Evolutionary conservation across 2,797 vertebrate genomes (phyloP), one percentile per base, ranked within the genome.

Genomic region (Brotula barbata): DNA sequence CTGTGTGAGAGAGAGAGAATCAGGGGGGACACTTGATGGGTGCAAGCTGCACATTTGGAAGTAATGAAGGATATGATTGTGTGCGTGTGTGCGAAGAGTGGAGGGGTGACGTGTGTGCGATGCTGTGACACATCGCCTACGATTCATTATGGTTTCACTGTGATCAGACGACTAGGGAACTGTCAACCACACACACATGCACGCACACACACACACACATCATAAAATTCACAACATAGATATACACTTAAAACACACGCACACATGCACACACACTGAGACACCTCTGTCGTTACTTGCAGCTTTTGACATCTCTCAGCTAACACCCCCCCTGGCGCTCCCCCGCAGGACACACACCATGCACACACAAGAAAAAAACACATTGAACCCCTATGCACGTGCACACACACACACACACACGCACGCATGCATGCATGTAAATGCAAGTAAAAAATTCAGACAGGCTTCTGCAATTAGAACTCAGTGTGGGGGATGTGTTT

Each of bases 71-170:
- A 57, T 61, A 67, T 45, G 72, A 55, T 59, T 19, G 50, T 19
- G 60, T 46, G 56, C 11, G 61, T 17, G 41, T 50, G 54, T 63
- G 80, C 64, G 78, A 70, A 33, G 78, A 51, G 72, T 46, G 61
- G 65, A 52, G 76, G 79, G 82, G 76, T 83, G 84, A 85, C 84
- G 73, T 73, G 79, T 73, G 80, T 68, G 78, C 72, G 37, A 76
- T 80, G 75, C 82, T 71, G 71, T 83, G 83, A 87, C 84, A 85
- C 71, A 84, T 74, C 83, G 79, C 88, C 89, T 82, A 84, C 85
- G 69, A 85, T 86, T 90, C 89, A 89, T 91, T 90, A 89, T 76
- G 80, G 84, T 85, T 84, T 80, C 71, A 79, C 85, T 87, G 82
- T 88, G 86, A 91, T 90, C 88, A 88, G 77, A 83, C 80, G 65